Evolutionary conservation across 2,888 invertebrate species (phyloP).

Genomic region (Lottia scabra): DNA sequence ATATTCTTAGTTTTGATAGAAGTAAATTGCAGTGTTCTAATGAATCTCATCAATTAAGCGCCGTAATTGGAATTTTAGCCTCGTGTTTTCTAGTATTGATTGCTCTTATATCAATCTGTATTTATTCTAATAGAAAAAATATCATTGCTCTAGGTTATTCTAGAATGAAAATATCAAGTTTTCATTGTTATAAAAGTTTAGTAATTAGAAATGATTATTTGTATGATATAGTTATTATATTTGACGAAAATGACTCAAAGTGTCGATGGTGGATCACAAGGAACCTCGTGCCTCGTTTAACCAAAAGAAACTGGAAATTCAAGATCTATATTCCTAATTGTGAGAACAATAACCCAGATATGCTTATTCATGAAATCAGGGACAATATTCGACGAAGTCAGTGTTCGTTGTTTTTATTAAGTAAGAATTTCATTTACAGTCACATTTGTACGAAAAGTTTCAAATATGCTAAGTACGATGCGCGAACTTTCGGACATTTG

Average conservation of each 20-base stretch:
- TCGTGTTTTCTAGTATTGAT: conserved; percentile 5
- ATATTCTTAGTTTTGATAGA: neutral
- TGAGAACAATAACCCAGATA: neutral
- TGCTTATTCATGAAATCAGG: neutral
- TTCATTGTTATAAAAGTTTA: neutral
- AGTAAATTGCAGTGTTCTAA: neutral
- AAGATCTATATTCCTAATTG: conserved; percentile 15
- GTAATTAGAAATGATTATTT: neutral
- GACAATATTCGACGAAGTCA: neutral
- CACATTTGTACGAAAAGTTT: neutral
- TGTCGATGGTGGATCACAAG: conserved; percentile 25
- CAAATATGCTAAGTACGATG: conserved; percentile 1
- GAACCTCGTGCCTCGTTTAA: conserved; percentile 16
- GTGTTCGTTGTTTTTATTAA: neutral
- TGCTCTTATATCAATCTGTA: neutral
- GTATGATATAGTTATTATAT: conserved; percentile 20
- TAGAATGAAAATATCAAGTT: neutral
- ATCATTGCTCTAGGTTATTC: neutral
- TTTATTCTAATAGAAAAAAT: conserved; percentile 11
- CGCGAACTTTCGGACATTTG: neutral
- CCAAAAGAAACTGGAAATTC: conserved; percentile 11
- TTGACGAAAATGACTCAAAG: conserved; percentile 22
- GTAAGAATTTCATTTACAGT: neutral
- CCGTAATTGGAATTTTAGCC: neutral
- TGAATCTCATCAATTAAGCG: neutral